These are phyloP conservation scores for Nomada ruficornis DNA, from an alignment of 2,888 invertebrate species.

Conservation along the genomic window DNA sequence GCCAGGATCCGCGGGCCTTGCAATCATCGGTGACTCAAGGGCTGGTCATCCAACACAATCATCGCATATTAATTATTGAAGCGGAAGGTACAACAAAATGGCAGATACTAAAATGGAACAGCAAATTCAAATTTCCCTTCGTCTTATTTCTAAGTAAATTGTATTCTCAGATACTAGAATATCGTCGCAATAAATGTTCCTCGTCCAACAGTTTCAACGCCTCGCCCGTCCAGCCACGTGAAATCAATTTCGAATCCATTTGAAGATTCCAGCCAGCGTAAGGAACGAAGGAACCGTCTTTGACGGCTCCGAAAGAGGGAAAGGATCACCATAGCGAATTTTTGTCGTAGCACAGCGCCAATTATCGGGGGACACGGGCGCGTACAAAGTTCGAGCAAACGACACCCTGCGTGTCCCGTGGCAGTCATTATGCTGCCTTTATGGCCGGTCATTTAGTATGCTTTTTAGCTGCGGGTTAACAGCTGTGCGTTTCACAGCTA, in stretches of 20 bases:
- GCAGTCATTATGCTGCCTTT: constrained; percentile 75
- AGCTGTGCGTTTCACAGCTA: constrained; percentile 77
- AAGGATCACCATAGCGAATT: constrained; percentile 2
- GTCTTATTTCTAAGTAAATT: too few species aligned
- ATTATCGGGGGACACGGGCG: constrained; percentile 42
- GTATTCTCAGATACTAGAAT: too few species aligned
- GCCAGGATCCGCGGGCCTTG: too few species aligned
- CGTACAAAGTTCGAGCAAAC: constrained; percentile 55
- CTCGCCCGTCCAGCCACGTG: too few species aligned
- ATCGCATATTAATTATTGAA: too few species aligned
- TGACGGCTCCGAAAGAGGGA: background rate
- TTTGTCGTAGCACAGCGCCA: constrained; percentile 15
- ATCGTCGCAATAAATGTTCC: too few species aligned
- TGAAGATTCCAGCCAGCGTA: background rate
- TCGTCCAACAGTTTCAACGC: too few species aligned
- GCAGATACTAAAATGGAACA: too few species aligned
- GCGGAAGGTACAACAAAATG: too few species aligned
- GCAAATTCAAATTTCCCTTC: too few species aligned
- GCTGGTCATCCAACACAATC: too few species aligned
- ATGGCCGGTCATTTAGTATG: constrained; percentile 74
- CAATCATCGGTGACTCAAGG: too few species aligned
- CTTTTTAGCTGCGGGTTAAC: constrained; percentile 81
- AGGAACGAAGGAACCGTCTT: background rate
- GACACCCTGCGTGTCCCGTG: constrained; percentile 63
- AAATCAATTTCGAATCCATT: background rate